A percentile compares a stretch with the other conserved stretches of the same genome.
Conservation (phyloP, 2,797 vertebrate genomes). For the Paratrypauchen microcephalus region DNA sequence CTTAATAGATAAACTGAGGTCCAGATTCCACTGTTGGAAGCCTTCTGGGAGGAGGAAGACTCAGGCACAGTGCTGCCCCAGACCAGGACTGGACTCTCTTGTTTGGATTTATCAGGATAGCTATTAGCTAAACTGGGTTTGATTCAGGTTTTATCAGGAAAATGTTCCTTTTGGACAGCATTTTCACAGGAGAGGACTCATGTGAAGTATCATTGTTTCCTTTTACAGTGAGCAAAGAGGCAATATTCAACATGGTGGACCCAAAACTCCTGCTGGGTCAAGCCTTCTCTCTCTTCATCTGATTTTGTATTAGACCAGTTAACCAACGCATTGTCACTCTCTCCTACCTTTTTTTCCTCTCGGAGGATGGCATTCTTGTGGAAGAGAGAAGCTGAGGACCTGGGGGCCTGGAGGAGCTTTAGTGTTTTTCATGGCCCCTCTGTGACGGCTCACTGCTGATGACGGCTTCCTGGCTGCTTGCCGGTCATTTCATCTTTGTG, state of each 20-base stretch:
- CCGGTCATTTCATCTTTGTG: constrained; percentile 87
- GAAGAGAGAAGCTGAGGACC: constrained; percentile 64
- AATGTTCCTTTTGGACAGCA: constrained; percentile 79
- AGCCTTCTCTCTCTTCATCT: constrained; percentile 73
- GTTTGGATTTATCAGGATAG: constrained; percentile 70
- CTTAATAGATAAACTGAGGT: constrained; percentile 93
- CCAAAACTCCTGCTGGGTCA: constrained; percentile 82
- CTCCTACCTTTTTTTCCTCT: constrained; percentile 76
- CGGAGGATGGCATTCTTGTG: constrained; percentile 54
- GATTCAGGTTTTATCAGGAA: constrained; percentile 63
- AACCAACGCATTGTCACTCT: constrained; percentile 56
- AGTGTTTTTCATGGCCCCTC: constrained; percentile 61
- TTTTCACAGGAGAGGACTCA: constrained; percentile 49
- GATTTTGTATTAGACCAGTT: constrained; percentile 70
- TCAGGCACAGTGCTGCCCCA: constrained; percentile 79
- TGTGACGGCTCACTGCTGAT: constrained; percentile 79
- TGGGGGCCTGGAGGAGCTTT: constrained; percentile 43
- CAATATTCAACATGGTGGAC: constrained; percentile 88
- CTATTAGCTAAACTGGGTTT: constrained; percentile 78
- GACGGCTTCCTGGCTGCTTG: constrained; percentile 86
- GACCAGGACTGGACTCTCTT: constrained; percentile 78
- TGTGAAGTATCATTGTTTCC: constrained; percentile 33
- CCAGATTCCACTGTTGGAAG: constrained; percentile 92
- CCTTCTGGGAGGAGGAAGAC: constrained; percentile 81
- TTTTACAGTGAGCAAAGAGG: constrained; percentile 84